Evolutionary conservation across 2,113 vertebrate species (phyloP), one percentile per base, ranked within the genome.

Genomic region (Eira barbara): DNA sequence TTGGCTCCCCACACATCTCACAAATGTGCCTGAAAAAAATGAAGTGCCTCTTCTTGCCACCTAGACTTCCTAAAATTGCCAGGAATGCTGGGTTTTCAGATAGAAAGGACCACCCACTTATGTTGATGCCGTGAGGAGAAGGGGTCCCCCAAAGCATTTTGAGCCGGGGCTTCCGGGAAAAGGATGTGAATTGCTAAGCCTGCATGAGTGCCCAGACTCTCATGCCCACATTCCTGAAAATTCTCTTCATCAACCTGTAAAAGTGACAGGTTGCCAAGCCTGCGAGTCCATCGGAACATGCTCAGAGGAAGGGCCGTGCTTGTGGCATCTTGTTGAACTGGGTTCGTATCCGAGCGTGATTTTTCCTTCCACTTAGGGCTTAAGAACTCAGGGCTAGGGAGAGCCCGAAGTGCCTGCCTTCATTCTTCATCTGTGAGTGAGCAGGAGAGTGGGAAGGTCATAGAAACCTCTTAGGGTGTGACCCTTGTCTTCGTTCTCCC

Each of bases 1-100:
- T 96, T 91, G n/a, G 86, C 85, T 91, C 91, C 67, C 91, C 78
- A 83, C 78, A 86, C 52, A 34, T 71, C 89, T 85, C 79, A 82
- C 81, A 95, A 63, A 78, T 61, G 81, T 65, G 45, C 91, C 65
- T 29, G 79, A 34, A 39, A 79, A 69, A 69, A 83, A 23, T 6
- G 15, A 63, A 80, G 52, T 18, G 47, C 73, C 52, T 82, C 93
- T 65, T 21, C 1, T 1, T 0, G 15, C 63, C 85, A 47, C 74
- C 47, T 57, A 80, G 83, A 78, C 12, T 4, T 63, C 61, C 0
- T 18, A 14, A 6, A 10, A 0, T 31, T 36, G 45, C 91, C 63
- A 17, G 93, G 34, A 92, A 39, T 11, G 55, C 36, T 2, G 10
- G 11, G 42, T 55, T 34, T 88, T 47, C 47, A 10, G 63, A 17